Conservation (phyloP, 2,888 invertebrate species). For the Galerucella nymphaeae region DNA sequence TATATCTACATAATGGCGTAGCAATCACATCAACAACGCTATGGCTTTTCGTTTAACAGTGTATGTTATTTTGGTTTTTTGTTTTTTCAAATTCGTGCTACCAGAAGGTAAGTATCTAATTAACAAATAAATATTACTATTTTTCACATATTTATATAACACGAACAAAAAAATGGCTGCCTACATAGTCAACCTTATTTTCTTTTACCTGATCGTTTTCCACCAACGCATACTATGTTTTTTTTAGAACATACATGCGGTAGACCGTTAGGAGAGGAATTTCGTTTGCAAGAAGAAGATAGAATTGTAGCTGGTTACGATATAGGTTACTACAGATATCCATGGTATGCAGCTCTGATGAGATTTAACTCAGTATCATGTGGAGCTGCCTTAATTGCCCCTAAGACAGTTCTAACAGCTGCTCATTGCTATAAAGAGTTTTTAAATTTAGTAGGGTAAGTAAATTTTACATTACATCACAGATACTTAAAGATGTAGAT, state of each 20-base stretch:
- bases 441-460: conserved; percentile 44
- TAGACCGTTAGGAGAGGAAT: conserved; percentile 49
- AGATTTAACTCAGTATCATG: conserved; percentile 54
- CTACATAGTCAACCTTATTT: neutral
- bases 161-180: neutral
- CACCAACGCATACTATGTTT: neutral
- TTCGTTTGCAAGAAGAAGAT: conserved; percentile 48
- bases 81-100: neutral
- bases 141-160: too few species aligned
- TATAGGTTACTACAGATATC: conserved; percentile 62
- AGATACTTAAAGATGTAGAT: too few species aligned
- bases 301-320: conserved; percentile 62
- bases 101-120: neutral
- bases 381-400: conserved; percentile 60
- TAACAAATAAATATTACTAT: too few species aligned
- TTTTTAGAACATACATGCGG: conserved; percentile 52
- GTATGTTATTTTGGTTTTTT: neutral
- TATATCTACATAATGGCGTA: conserved; percentile 3
- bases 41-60: neutral
- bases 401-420: conserved; percentile 59
- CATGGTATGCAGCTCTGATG: conserved; percentile 61
- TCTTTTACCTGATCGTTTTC: neutral
- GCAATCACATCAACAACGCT: neutral
- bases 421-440: conserved; percentile 62
- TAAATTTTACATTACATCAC: too few species aligned